Evolutionary conservation across 2,113 vertebrate species (phyloP).

Genomic region (Pituophis catenifer): DNA sequence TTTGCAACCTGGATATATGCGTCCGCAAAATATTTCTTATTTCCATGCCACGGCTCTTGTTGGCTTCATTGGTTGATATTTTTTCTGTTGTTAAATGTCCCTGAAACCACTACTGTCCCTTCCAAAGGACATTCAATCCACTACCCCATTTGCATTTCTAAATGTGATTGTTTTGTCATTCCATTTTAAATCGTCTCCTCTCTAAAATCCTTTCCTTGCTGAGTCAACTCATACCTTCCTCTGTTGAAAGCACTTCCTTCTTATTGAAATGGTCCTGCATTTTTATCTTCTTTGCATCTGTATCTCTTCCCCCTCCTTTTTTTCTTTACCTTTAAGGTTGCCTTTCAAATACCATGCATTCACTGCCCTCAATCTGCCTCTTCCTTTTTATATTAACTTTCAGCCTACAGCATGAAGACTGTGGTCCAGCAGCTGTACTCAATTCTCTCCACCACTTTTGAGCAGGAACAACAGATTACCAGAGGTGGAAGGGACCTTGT

Average conservation of each 20-base stretch:
- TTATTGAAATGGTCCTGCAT: not conserved
- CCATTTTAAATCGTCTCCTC: not conserved
- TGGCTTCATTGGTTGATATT: not conserved
- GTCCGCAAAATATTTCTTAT: not conserved
- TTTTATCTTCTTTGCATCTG: not conserved
- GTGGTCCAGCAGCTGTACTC: not conserved
- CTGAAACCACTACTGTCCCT: not conserved
- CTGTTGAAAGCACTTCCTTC: not conserved
- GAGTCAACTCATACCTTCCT: not conserved
- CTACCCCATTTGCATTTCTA: not conserved
- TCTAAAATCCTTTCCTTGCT: not conserved
- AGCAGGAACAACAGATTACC: not conserved
- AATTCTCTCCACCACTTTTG: not conserved
- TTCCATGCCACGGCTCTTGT: not conserved
- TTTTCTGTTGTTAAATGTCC: not conserved
- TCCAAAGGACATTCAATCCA: not conserved
- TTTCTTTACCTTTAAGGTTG: not conserved
- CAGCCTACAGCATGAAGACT: not conserved
- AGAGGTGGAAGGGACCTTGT: too few species aligned
- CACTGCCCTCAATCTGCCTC: not conserved
- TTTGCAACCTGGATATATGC: not conserved
- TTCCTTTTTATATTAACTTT: not conserved
- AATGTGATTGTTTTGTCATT: not conserved
- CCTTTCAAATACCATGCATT: not conserved
- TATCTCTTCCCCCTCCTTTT: not conserved